Percentiles rank a stretch among this genome's conserved stretches.
Evolutionary conservation across 2,888 invertebrate genomes (phyloP).

Genomic region (Drosophila birchii): DNA sequence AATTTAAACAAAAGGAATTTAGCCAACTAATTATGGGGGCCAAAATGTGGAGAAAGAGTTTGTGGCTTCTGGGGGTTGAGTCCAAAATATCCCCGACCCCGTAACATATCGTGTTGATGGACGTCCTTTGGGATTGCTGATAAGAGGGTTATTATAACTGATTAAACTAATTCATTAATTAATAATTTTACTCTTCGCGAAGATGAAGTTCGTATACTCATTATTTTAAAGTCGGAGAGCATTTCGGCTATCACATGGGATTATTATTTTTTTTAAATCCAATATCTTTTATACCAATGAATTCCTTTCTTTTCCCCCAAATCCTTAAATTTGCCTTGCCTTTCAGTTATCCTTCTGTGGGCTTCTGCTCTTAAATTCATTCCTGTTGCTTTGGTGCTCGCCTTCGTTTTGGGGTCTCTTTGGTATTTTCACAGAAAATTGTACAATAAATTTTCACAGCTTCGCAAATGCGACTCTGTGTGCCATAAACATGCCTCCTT

Average conservation of each 20-base stretch:
- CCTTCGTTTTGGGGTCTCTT: constrained; percentile 27
- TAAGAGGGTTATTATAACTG: not conserved
- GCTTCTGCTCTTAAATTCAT: constrained; percentile 31
- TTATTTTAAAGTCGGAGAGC: too few relatives aligned
- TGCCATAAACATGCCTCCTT: constrained; percentile 46
- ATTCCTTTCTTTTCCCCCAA: not conserved
- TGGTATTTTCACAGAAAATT: constrained; percentile 42
- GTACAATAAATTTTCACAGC: constrained; percentile 44
- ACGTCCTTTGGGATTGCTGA: not conserved
- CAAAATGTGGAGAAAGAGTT: constrained; percentile 3
- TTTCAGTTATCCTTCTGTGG: not conserved
- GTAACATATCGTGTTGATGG: not conserved
- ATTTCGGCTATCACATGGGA: not conserved
- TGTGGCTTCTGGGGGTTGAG: not conserved
- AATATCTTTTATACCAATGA: not conserved
- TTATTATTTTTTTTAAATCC: not conserved
- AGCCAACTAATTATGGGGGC: constrained; percentile 26
- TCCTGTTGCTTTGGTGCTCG: constrained; percentile 35
- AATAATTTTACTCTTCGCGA: too few relatives aligned
- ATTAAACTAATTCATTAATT: too few relatives aligned
- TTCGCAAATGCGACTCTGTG: constrained; percentile 42
- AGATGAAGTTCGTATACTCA: too few relatives aligned
- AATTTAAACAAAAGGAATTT: constrained; percentile 22
- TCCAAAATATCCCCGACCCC: not conserved
- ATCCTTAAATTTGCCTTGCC: constrained; percentile 12